Base-by-base conservation (phyloP, 1,140 invertebrate genomes). In the Drosophila fuyamai region DNA sequence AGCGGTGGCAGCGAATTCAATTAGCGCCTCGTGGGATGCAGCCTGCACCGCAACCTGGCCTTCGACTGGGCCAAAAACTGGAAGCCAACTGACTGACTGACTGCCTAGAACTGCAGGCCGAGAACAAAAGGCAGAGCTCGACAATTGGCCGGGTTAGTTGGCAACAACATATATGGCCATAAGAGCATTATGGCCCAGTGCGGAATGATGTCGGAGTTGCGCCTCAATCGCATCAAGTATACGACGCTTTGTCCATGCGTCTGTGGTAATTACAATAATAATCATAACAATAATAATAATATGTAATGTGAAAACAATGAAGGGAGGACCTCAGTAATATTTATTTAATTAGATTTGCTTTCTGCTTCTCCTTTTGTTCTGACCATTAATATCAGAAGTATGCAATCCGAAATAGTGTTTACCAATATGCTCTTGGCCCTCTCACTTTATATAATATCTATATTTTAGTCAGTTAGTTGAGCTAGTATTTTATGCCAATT, bases 341-440 rank as follows among this genome's bases (percentile, higher is more conserved):
- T 62, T 76, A 68, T 82, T 79, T 83, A 83, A 83, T 83, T 76
- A 71, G 75, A 83, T 83, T 71, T 83, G 50, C 67, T 68, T 40
- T 46, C 41, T 48, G 16, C 32, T 18, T 44, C 23, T 23, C 4
- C 23, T 46, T 23, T 48, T 8, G 27, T 27, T 27, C n/a, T 16
- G 36, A 44, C 48, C 57, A 70, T 76, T 55, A 71, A 71, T 75
- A 50, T 79, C 60, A 53, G 71, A 56, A 29, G 60, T 18, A 67
- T 54, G 51, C 46, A 51, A 65, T 18, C 6, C 9, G 1, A 14
- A 67, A 35, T 44, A 48, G 6, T 78, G 41, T 23, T 32, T 7
- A 6, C 29, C 1, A 6, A 32, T 7, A 8, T 23, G 23, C 23
- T 23, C 4, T 23, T 23, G 23, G 4, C 4, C 2, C 4, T 4